Conservation (phyloP, 2,797 vertebrate genomes). For the Gambusia yucatana region DNA sequence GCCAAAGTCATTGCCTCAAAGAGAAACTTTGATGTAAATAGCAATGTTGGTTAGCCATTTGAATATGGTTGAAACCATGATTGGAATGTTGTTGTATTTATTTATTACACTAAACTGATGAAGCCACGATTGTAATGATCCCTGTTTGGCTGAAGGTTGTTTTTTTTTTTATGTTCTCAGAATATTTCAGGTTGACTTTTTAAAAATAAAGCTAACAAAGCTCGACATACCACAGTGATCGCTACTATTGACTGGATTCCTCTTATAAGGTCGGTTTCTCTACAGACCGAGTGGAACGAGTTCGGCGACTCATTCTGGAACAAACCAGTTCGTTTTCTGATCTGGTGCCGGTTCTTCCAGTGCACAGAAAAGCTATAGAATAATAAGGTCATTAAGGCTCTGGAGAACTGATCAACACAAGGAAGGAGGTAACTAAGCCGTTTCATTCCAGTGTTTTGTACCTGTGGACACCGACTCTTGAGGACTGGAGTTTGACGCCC, state of each 20-base stretch:
- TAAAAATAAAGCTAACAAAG: constrained; percentile 45
- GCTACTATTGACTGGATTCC: constrained; percentile 27
- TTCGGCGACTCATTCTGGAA: constrained; percentile 34
- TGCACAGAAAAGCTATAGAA: constrained; percentile 5
- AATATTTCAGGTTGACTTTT: constrained; percentile 16
- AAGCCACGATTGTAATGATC: constrained; percentile 36
- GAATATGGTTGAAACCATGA: constrained; percentile 18
- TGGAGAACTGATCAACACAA: too few relatives aligned
- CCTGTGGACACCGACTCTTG: too few relatives aligned
- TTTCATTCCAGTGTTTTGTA: too few relatives aligned
- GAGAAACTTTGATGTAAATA: constrained; percentile 23
- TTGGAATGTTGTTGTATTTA: constrained; percentile 51
- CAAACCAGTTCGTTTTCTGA: constrained; percentile 37
- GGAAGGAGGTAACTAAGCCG: too few relatives aligned
- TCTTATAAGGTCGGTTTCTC: constrained; percentile 13
- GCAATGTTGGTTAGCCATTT: constrained; percentile 12
- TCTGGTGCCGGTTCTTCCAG: constrained; percentile 12
- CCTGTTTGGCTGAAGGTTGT: constrained; percentile 12
- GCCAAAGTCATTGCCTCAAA: background rate
- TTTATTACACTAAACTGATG: constrained; percentile 38
- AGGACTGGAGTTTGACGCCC: too few relatives aligned
- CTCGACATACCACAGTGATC: constrained; percentile 14
- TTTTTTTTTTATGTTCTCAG: constrained; percentile 11
- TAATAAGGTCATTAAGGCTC: too few relatives aligned
- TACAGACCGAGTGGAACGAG: constrained; percentile 56